phyloP scores from a whole-genome alignment of 2,113 vertebrate genomes.

The Amazona vittata region DNA sequence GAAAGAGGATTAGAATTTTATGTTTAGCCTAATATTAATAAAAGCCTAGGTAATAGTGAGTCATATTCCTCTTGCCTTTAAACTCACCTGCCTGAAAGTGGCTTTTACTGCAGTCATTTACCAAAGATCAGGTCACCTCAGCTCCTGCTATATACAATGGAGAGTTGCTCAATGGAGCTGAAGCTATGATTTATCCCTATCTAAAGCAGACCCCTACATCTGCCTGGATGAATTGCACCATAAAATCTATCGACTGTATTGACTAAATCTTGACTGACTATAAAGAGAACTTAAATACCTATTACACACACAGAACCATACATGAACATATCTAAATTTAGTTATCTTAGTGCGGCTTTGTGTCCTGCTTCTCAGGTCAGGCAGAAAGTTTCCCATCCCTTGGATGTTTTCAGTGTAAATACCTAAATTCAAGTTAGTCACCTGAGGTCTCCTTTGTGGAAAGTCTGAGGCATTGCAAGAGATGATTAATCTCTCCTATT shows the following conservation, averaged over 20 bases:
- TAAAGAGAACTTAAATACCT: neutral
- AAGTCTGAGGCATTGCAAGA: neutral
- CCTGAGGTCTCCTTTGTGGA: neutral
- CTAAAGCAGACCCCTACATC: neutral
- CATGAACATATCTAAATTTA: neutral
- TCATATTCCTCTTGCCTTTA: neutral
- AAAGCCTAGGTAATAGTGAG: neutral
- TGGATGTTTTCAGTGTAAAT: neutral
- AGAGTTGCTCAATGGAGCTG: neutral
- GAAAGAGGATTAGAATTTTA: neutral
- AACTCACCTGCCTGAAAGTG: neutral
- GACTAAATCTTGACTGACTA: neutral
- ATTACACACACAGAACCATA: rapidly evolving
- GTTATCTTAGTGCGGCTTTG: neutral
- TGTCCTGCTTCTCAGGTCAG: neutral
- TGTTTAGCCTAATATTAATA: neutral
- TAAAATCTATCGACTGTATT: constrained; percentile 1
- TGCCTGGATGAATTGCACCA: neutral
- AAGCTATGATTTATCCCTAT: neutral
- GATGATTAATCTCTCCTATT: constrained; percentile 8
- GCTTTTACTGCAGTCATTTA: neutral
- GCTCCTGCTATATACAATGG: neutral
- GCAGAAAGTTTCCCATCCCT: neutral
- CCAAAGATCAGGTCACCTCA: neutral
- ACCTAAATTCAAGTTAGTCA: neutral